These are phyloP conservation scores for Diadumene lineata DNA, from an alignment of 92 coral and sea anemone species.

Conservation along the genomic window DNA sequence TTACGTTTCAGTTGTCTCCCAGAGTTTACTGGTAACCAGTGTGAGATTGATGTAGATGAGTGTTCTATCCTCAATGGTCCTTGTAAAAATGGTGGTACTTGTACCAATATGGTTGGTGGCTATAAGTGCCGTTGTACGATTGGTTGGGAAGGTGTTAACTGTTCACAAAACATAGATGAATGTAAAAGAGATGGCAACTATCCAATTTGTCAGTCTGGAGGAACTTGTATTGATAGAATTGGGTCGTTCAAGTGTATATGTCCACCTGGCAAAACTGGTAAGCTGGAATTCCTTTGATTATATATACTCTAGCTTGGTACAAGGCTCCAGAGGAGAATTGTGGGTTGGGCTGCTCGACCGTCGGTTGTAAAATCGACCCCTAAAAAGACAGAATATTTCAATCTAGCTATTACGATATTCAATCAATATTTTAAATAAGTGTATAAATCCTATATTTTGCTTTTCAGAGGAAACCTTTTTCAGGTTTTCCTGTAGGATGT, in stretches of 20 bases:
- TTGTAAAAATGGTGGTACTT: constrained; percentile 83
- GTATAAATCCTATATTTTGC: too few species aligned
- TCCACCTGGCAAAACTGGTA: constrained; percentile 63
- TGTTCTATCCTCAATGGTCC: constrained; percentile 48
- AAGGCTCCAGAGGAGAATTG: constrained; percentile 64
- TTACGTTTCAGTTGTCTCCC: constrained; percentile 82
- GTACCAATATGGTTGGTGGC: constrained; percentile 60
- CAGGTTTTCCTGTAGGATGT: too few species aligned
- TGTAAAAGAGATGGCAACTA: constrained; percentile 42
- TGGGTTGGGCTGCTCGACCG: too few species aligned
- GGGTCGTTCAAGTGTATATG: constrained; percentile 66
- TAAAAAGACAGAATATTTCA: too few species aligned
- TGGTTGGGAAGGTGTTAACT: constrained; percentile 84
- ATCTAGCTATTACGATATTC: too few species aligned
- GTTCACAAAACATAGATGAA: constrained; percentile 74
- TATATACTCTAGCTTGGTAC: too few species aligned
- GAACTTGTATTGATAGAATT: constrained; percentile 64
- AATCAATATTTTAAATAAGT: too few species aligned
- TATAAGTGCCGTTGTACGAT: constrained; percentile 73
- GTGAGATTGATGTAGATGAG: constrained; percentile 72
- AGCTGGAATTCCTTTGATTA: too few species aligned
- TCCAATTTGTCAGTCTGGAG: constrained; percentile 61
- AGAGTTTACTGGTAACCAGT: constrained; percentile 62
- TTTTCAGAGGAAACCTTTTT: too few species aligned
- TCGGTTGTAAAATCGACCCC: too few species aligned